Evolutionary conservation across 2,113 vertebrate genomes (phyloP), one percentile per base, ranked within the genome.

Genomic region (Origma solitaria): DNA sequence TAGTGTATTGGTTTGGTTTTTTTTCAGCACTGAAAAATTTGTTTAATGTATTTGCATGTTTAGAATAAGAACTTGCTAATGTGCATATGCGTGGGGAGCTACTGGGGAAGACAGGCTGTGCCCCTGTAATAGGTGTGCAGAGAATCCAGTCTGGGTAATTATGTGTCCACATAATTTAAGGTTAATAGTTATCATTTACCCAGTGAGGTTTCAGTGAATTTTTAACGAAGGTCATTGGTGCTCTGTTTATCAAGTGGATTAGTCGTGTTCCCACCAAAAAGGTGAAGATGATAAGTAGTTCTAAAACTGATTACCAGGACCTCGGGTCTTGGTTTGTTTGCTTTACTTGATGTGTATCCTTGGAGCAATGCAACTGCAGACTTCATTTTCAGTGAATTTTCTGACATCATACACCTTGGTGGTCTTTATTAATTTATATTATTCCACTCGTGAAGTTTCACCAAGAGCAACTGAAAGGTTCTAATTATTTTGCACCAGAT

Each of bases 401-500:
- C 37, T 84, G 65, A 49, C 45, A 91, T 60, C 57, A 45, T 54
- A 33, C n/a, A 35, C 79, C 62, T 70, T 91, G 47, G 62, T 92
- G 7, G 42, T 69, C 50, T 62, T 90, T 95, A 88, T 93, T 82
- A 89, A 85, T 90, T 91, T 93, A 40, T 77, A 27, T 94, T 61
- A 80, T 91, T 85, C 47, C 24, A 31, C 50, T 73, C 73, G 42
- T 73, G 87, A 78, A 83, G 60, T 73, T 97, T 93, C 75, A 92
- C 75, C 35, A 80, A 51, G 42, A 80, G 30, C 47, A 83, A 66
- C 50, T n/a, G 50, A 80, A 91, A 88, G 25, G 11, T 90, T 94
- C 71, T 88, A 91, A 94, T 96, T 96, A 92, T 94, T 91, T 87
- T 83, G 47, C 54, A 77, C 42, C 62, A 88, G 77, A 71, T 91